A percentile compares a stretch with the other conserved stretches of the same genome.
phyloP scores from a whole-genome alignment of 2,113 vertebrate genomes.

The Progne subis region DNA sequence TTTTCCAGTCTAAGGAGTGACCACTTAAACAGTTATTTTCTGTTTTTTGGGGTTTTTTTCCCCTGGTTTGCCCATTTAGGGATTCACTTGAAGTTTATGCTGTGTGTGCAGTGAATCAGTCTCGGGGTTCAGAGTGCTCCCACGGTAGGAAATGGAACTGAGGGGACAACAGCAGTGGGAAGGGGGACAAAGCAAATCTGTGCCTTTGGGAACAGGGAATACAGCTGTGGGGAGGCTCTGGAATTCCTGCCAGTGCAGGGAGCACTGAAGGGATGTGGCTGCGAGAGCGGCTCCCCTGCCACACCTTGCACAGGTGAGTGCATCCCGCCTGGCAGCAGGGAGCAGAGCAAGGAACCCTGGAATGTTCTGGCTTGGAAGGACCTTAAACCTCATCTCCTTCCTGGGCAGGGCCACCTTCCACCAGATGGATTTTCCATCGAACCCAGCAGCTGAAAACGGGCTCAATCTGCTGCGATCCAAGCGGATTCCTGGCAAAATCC shows the following conservation, averaged over 20 bases:
- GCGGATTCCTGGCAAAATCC: neutral
- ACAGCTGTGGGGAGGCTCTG: neutral
- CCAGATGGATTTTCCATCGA: accelerated
- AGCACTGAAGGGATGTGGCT: neutral
- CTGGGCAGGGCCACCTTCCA: neutral
- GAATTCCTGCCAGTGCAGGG: no score
- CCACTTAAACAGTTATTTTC: neutral
- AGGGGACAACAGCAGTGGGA: neutral
- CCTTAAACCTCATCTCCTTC: neutral
- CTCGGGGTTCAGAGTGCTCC: accelerated
- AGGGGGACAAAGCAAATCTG: neutral
- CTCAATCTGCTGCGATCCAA: neutral
- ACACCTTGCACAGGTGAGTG: neutral
- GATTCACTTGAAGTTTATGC: neutral
- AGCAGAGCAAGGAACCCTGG: neutral
- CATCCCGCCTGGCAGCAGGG: neutral
- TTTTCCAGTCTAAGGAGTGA: neutral
- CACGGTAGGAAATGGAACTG: neutral
- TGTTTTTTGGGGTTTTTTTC: no score
- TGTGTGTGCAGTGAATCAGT: accelerated
- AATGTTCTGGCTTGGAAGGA: neutral
- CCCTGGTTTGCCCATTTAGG: neutral
- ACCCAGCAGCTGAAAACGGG: neutral
- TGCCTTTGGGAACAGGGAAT: accelerated
- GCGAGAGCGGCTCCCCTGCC: neutral